Base-by-base conservation (phyloP, 2,797 vertebrate species). In the Molossus molossus region DNA sequence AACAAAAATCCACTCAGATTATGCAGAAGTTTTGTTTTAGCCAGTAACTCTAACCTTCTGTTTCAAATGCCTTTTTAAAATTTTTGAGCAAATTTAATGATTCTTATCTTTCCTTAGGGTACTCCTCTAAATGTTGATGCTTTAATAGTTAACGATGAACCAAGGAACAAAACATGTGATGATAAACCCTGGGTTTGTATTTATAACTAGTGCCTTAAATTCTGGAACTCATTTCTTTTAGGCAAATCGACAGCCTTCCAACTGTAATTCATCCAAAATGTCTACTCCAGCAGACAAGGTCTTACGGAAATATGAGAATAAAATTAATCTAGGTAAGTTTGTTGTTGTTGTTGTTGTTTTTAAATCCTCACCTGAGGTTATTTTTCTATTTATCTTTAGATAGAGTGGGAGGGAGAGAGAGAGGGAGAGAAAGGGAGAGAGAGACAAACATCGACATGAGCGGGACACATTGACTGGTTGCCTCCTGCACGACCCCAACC, bases 291-390 rank as follows among this genome's bases (percentile, higher is more conserved):
- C 99, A 65, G 99, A 99, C 97, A 99, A 99, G 94, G 99, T 98
- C 92, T 98, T 99, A 96, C 98, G 99, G 97, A 99, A 99, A 97
- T 99, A 99, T 96, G 99, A 99, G 93, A 98, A 99, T 98, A 99
- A 99, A 98, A 99, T 99, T 97, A 99, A 99, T 98, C 98, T 99
- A 89, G 99, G 99, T 99, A 98, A 99, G 98, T 98, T 92, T 83
- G 5, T 86, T 45, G 6, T 45, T 45, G 40, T 45, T 45, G 40
- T 45, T 45, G 40, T 45, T 45, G 4, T 45, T 45, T 45, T 33
- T 33, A 33, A 45, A 45, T 45, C 40, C 40, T 45, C 40, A 45
- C 40, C 40, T 45, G 40, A 45, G 33, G 33, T 33, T 33, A 33
- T 33, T 33, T 33, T 33, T 33, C 33, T 33, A 33, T 33, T 33